Conservation (phyloP, 1,140 invertebrate genomes). For the Drosophila rufa region DNA sequence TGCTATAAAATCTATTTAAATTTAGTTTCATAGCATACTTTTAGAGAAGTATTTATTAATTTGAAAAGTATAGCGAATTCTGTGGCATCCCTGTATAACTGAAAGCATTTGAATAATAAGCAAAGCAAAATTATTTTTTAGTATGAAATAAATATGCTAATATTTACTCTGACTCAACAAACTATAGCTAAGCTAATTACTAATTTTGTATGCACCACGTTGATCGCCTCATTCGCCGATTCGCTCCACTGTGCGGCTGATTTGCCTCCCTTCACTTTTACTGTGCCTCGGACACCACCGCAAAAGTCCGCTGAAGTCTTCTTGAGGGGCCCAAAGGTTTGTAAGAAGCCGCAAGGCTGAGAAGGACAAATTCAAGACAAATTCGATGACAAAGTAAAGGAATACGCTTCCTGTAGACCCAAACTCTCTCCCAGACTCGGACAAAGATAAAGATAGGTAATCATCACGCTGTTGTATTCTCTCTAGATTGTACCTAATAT, state of each 20-base stretch:
- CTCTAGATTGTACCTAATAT: conserved; percentile 67
- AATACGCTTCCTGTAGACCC: conserved; percentile 24
- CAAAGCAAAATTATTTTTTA: too few relatives aligned
- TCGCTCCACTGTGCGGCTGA: conserved; percentile 58
- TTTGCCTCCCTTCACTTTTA: conserved; percentile 34
- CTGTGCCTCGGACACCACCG: conserved; percentile 50
- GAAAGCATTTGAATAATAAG: too few relatives aligned
- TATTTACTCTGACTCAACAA: not conserved
- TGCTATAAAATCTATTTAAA: too few relatives aligned
- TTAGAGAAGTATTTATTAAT: too few relatives aligned
- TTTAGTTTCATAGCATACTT: too few relatives aligned
- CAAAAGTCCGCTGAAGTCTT: conserved; percentile 31
- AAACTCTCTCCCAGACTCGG: conserved; percentile 39
- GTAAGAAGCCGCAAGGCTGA: conserved; percentile 65
- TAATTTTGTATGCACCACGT: conserved; percentile 16
- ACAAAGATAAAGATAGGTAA: conserved; percentile 51
- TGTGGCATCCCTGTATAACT: too few relatives aligned
- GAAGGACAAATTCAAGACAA: conserved; percentile 24
- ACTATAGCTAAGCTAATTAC: not conserved
- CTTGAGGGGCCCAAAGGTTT: conserved; percentile 71
- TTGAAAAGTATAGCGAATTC: too few relatives aligned
- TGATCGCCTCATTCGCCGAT: conserved; percentile 26
- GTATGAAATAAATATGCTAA: not conserved
- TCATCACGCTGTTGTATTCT: conserved; percentile 62
- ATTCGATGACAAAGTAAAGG: conserved; percentile 19